These are phyloP conservation scores for Blastobasis adustella DNA, from an alignment of 2,888 invertebrate genomes.

Conservation along the genomic window DNA sequence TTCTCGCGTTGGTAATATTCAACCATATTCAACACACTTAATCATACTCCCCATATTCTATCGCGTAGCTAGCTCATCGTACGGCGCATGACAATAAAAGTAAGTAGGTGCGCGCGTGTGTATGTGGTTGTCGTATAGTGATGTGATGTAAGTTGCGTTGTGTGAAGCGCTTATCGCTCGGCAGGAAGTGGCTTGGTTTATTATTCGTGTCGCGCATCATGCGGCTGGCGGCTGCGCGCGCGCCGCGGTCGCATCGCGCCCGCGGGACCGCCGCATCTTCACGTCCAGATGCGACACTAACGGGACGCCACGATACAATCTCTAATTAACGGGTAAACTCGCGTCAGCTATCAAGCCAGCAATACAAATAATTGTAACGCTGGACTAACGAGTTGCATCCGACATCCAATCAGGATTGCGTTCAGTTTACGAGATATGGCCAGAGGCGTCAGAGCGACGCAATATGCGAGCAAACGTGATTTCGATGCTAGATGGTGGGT, in stretches of 20 bases:
- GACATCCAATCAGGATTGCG: too few species aligned
- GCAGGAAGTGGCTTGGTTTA: constrained; percentile 72
- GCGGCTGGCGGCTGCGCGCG: constrained; percentile 50
- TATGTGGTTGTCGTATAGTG: constrained; percentile 27
- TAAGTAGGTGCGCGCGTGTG: background rate
- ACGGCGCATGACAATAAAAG: too few species aligned
- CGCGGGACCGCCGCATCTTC: constrained; percentile 51
- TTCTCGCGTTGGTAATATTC: background rate
- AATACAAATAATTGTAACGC: constrained; percentile 25
- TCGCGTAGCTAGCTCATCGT: background rate
- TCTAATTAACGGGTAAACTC: constrained; percentile 48
- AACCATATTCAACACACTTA: background rate
- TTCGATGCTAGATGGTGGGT: too few species aligned
- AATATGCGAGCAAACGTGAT: too few species aligned
- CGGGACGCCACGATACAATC: constrained; percentile 53
- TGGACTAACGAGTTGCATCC: constrained; percentile 19
- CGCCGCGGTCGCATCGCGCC: constrained; percentile 29
- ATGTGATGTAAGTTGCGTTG: constrained; percentile 36
- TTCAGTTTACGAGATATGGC: too few species aligned
- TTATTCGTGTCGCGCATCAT: constrained; percentile 72
- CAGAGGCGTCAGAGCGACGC: too few species aligned
- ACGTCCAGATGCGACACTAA: constrained; percentile 41
- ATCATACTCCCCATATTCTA: background rate
- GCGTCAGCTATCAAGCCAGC: constrained; percentile 23
- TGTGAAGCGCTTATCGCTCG: constrained; percentile 63